Evolutionary conservation across 2,113 vertebrate species (phyloP), one percentile per base, ranked within the genome.

Genomic region (Hemicordylus capensis): DNA sequence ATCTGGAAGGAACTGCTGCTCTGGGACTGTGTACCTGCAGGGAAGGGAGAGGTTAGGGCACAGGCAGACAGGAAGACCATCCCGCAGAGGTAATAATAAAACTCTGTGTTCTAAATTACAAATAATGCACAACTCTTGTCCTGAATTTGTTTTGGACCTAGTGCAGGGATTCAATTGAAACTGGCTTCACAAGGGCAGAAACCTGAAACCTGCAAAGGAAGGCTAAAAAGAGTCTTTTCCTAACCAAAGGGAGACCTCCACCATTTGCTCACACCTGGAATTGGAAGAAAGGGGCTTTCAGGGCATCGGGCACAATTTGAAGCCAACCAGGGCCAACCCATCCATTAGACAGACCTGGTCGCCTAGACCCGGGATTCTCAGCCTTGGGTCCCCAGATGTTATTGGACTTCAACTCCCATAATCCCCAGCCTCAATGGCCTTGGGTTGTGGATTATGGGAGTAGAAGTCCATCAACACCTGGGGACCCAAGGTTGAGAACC

Each of bases 1-100:
- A 94, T 80, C 75, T 92, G 90, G 86, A 96, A 96, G 76, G 87
- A 91, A 74, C 88, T 95, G n/a, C 91, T 87, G 26, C 72, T 81
- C 58, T 72, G 70, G 0, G 81, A 89, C 17, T 93, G 89, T 10
- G 95, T 95, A 34, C 95, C 95, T 96, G 92, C 2, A 61, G 42
- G n/a, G 80, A 63, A 4, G 34, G 2, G 44, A 4, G 28, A 6
- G 1, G 2, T 31, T 1, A 31, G 26, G 54, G 42, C 75, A 39
- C 26, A 56, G n/a, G 42, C 1, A 48, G 28, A 48, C 22, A 39
- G 58, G 70, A 83, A 28, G 11, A 56, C 6, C 64, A 54, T 48
- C 7, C 44, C 24, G 51, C 6, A 37, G 59, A 75, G 44, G n/a
- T 28, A 51, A 51, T 7, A 28, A 48, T 46, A 74, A 82, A 83